phyloP scores from a whole-genome alignment of 1,140 invertebrate genomes.

The Ostrea denselamellosa region DNA sequence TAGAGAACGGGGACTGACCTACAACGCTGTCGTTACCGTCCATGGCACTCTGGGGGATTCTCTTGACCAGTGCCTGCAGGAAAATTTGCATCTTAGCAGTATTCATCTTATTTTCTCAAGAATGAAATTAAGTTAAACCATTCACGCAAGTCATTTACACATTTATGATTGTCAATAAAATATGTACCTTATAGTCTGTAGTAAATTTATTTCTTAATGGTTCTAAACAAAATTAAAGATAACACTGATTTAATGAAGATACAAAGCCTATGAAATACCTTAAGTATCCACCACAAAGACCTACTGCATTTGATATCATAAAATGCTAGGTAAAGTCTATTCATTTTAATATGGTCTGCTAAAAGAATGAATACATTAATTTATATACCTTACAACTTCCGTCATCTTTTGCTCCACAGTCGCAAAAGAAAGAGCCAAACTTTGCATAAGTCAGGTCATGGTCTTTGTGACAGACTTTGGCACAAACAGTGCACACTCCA shows the following conservation, averaged over 20 bases:
- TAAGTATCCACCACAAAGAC: no score
- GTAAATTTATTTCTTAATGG: no score
- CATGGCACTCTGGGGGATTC: constrained; percentile 70
- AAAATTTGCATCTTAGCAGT: no score
- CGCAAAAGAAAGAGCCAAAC: constrained; percentile 99
- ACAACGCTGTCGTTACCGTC: constrained; percentile 60
- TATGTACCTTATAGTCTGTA: no score
- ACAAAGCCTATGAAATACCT: no score
- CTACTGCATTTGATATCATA: no score
- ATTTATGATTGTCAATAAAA: no score
- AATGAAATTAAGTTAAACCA: neutral
- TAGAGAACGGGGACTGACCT: constrained; percentile 78
- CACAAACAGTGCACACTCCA: constrained; percentile 98
- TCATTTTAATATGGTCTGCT: no score
- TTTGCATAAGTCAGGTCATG: constrained; percentile 99
- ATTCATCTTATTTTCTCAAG: neutral
- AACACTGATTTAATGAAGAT: no score
- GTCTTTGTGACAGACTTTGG: constrained; percentile 95
- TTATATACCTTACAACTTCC: constrained; percentile 85
- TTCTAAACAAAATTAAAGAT: no score
- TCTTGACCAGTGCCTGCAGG: constrained; percentile 79
- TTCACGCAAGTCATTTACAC: neutral
- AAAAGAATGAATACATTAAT: no score
- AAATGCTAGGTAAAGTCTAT: no score
- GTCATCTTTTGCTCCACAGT: constrained; percentile 98